Base-by-base conservation (phyloP, 2,797 vertebrate species). In the Alcedo quadribrachys region DNA sequence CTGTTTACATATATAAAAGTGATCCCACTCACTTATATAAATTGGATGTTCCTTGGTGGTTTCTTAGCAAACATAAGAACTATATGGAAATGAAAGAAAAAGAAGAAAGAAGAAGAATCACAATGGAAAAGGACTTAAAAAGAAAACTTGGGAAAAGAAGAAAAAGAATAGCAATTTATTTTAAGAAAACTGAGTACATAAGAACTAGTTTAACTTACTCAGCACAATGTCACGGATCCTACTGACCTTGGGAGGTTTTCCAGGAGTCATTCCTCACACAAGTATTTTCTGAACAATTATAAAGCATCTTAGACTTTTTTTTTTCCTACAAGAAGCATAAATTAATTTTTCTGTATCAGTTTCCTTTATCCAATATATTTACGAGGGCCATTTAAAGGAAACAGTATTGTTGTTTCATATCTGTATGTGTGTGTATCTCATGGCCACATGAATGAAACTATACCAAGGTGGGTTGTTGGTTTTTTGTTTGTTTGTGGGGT, bases 231-330 rank as follows among this genome's bases (percentile, higher is more conserved):
- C 40, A 87, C 8, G 4, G 33, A 5, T 9, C 68, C 86, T 42
- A 24, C 14, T 74, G 73, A 87, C 37, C 30, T 85, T 87, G 55
- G 28, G 32, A 83, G 18, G 11, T 54, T 79, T 89, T 88, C 58
- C 28, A 25, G 37, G 53, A 81, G 73, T 62, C 58, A 63, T 19
- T 75, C 55, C 60, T 81, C 18, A 67, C 35, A 82, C 18, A 85
- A 60, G 68, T 81, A 73, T 54, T 63, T 93, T 86, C 71, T 69
- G 45, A 93, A 70, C 27, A 91, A 83, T 71, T 78, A 61, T 37
- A 55, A 86, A 75, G 20, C 18, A 58, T 24, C 35, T 53, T 33
- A 75, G 30, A 48, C 33, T 22, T 58, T 35, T 10, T 15, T 73
- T 71, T 45, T 24, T 22, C 7, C 15, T 5, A 33, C 35, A 53